phyloP scores from a whole-genome alignment of 2,113 vertebrate genomes.

The Plecotus auritus region DNA sequence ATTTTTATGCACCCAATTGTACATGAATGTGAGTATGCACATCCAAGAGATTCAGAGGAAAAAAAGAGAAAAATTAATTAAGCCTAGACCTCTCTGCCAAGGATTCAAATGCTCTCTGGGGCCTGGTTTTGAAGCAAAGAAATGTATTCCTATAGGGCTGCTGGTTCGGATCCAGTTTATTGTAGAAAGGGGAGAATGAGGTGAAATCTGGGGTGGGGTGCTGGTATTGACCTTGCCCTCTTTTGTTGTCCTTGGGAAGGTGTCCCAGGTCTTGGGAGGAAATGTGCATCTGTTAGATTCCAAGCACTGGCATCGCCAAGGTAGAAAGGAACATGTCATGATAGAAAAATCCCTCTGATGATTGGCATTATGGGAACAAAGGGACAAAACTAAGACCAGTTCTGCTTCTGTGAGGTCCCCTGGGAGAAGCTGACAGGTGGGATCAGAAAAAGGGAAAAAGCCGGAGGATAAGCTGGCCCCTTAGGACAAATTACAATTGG shows the following conservation, averaged over 20 bases:
- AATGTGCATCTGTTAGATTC: neutral
- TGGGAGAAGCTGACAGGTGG: neutral
- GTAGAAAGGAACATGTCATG: neutral
- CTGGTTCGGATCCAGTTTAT: slow-evolving; percentile 56
- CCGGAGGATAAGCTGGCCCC: neutral
- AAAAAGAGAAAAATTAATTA: slow-evolving; percentile 70
- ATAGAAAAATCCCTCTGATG: neutral
- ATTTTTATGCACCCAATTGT: slow-evolving; percentile 49
- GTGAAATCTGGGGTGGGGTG: neutral
- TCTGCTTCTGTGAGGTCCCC: neutral
- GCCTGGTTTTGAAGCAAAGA: slow-evolving; percentile 46
- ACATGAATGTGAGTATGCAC: slow-evolving; percentile 7
- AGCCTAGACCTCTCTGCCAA: slow-evolving; percentile 56
- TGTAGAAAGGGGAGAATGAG: neutral
- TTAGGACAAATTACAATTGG: neutral
- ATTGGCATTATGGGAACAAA: neutral
- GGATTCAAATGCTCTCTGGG: slow-evolving; percentile 53
- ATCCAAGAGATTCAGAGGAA: slow-evolving; percentile 59
- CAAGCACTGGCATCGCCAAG: neutral
- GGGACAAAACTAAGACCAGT: neutral
- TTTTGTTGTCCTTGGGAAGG: neutral
- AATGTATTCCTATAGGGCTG: slow-evolving; percentile 18
- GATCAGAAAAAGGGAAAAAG: neutral
- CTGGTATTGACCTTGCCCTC: neutral
- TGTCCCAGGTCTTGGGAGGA: neutral